Evolutionary conservation across 2,888 invertebrate genomes (phyloP).

Genomic region (Anthrax anthrax): DNA sequence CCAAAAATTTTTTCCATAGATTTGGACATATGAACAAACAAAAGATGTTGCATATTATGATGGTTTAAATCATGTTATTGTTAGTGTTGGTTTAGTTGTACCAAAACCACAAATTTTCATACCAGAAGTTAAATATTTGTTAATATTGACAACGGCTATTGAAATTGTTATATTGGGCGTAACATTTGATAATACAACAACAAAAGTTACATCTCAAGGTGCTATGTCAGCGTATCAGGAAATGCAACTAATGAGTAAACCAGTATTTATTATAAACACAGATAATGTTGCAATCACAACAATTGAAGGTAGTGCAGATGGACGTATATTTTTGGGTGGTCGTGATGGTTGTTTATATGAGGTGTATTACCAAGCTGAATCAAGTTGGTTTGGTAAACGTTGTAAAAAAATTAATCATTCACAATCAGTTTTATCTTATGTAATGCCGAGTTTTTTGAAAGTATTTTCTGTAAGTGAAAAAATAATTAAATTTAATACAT

Average conservation of each 20-base stretch:
- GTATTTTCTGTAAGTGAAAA: constrained; percentile 39
- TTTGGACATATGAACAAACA: constrained; percentile 92
- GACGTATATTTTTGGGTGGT: constrained; percentile 88
- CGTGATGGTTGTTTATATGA: constrained; percentile 92
- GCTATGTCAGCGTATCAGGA: constrained; percentile 39
- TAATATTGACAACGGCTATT: constrained; percentile 86
- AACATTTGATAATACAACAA: constrained; percentile 27
- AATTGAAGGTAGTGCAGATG: constrained; percentile 64
- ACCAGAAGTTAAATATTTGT: constrained; percentile 74
- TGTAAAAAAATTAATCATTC: constrained; percentile 93
- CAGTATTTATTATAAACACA: constrained; percentile 83
- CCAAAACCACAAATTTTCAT: constrained; percentile 85
- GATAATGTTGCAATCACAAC: constrained; percentile 76
- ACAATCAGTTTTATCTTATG: constrained; percentile 68
- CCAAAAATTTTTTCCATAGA: constrained; percentile 16
- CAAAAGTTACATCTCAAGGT: constrained; percentile 13
- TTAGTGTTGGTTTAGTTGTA: constrained; percentile 79
- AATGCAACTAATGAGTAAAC: constrained; percentile 85
- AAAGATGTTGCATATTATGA: constrained; percentile 94
- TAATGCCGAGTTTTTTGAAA: constrained; percentile 80
- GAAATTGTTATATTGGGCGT: constrained; percentile 57
- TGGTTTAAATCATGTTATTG: constrained; percentile 84
- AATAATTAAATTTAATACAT: too few relatives aligned
- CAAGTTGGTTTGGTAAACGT: constrained; percentile 89
- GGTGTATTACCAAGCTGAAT: constrained; percentile 81